These are phyloP conservation scores for Tricholaema leucomelas DNA, from an alignment of 2,113 vertebrate species.

Conservation along the genomic window DNA sequence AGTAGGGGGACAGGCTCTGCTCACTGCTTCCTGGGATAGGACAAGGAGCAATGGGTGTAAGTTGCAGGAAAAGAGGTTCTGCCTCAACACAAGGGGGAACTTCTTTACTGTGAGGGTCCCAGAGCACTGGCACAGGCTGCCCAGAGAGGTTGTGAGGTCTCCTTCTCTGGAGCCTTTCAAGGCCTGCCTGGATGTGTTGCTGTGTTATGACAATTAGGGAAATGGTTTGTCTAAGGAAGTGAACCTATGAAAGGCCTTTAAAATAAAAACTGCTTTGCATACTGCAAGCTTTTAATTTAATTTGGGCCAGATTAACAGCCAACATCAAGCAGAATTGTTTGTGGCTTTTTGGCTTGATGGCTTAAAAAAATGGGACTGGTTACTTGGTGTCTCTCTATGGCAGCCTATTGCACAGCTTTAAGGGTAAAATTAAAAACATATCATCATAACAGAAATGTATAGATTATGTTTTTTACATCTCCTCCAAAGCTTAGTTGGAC, in stretches of 20 bases:
- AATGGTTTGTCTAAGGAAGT: slow-evolving; percentile 39
- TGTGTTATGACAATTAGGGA: slow-evolving; percentile 30
- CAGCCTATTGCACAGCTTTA: slow-evolving; percentile 7
- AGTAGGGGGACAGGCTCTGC: too few relatives aligned
- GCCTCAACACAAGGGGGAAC: too few relatives aligned
- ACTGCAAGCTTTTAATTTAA: slow-evolving; percentile 43
- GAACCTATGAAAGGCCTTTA: slow-evolving; percentile 33
- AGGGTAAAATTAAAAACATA: slow-evolving; percentile 22
- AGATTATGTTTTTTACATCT: background rate
- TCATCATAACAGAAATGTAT: background rate
- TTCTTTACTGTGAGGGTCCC: too few relatives aligned
- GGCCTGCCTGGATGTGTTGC: too few relatives aligned
- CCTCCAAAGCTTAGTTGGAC: background rate
- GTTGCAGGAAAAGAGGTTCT: too few relatives aligned
- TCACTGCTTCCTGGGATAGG: too few relatives aligned
- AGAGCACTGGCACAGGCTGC: too few relatives aligned
- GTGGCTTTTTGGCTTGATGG: slow-evolving; percentile 17
- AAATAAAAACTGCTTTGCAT: slow-evolving; percentile 36
- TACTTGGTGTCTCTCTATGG: slow-evolving; percentile 19
- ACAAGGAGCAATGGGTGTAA: too few relatives aligned
- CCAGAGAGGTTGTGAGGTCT: too few relatives aligned
- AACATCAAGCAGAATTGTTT: slow-evolving; percentile 1
- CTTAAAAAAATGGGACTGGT: background rate
- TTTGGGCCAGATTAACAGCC: background rate
- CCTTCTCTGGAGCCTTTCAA: too few relatives aligned